Conservation (phyloP, 92 coral and sea anemone genomes). For the Pocillopora meandrina region DNA sequence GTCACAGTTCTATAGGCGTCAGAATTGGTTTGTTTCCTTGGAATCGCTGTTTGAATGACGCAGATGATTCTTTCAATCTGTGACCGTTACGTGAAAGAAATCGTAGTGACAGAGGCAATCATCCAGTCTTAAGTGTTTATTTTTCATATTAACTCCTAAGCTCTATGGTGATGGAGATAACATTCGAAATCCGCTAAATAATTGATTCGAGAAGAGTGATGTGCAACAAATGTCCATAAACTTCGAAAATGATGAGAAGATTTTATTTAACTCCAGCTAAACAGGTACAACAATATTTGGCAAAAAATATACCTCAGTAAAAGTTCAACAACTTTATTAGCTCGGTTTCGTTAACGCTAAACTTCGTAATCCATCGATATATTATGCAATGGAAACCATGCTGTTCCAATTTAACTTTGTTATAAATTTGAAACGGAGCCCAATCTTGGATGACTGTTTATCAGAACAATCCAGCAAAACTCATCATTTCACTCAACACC, state of each 20-base stretch:
- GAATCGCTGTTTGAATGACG: no score
- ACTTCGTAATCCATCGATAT: not conserved
- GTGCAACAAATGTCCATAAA: not conserved
- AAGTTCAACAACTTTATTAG: no score
- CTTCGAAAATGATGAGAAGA: not conserved
- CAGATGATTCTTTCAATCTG: no score
- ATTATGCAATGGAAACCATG: not conserved
- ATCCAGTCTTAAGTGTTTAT: not conserved
- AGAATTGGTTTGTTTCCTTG: no score
- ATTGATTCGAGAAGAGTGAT: not conserved
- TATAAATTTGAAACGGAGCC: not conserved
- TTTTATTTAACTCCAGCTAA: not conserved
- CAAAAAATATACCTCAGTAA: no score
- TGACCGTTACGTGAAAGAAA: no score
- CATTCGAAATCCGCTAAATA: not conserved
- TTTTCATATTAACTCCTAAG: not conserved
- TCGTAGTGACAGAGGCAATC: not conserved
- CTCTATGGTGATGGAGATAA: not conserved
- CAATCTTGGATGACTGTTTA: not conserved
- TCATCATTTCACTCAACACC: not conserved
- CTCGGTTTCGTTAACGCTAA: not conserved
- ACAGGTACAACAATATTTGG: no score
- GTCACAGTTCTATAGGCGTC: no score
- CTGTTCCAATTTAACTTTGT: not conserved
- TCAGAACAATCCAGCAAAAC: slow-evolving; percentile 25